Evolutionary conservation across 2,888 invertebrate genomes (phyloP).

Genomic region (Cantharis flavilabris): DNA sequence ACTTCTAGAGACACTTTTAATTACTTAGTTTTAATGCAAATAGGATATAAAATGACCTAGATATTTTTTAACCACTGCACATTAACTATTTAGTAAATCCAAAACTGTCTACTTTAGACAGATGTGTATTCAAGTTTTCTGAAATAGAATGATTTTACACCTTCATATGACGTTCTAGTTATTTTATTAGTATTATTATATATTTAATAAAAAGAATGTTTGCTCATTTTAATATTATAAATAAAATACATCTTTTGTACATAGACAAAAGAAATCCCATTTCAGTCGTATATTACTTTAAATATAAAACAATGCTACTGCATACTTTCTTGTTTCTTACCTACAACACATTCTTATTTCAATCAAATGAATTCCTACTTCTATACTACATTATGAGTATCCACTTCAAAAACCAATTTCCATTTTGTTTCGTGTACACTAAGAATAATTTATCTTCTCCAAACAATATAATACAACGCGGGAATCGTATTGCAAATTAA

Average conservation of each 20-base stretch:
- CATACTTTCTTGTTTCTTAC: not conserved
- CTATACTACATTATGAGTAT: slow-evolving; percentile 26
- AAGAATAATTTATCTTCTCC: slow-evolving; percentile 31
- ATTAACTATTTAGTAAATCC: no score
- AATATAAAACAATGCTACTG: not conserved
- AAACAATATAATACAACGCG: slow-evolving; percentile 30
- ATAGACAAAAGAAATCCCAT: not conserved
- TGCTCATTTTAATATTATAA: not conserved
- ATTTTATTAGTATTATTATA: not conserved
- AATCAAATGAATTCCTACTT: slow-evolving; percentile 22
- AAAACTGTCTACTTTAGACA: not conserved
- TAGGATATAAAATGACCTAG: no score
- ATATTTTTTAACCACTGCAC: no score
- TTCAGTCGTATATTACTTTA: not conserved
- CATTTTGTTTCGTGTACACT: slow-evolving; percentile 27
- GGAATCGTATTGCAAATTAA: slow-evolving; percentile 31
- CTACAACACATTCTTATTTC: slow-evolving; percentile 9
- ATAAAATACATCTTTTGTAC: not conserved
- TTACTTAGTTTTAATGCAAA: no score
- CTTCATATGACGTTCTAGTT: no score
- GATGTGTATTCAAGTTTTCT: no score
- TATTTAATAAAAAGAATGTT: not conserved
- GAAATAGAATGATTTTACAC: no score
- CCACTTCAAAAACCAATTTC: slow-evolving; percentile 31
- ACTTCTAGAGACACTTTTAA: no score